Percentiles rank a stretch among this genome's conserved stretches.
These are phyloP conservation scores for Cryptophagus acutangulus DNA, from an alignment of 2,888 invertebrate genomes.

Conservation along the genomic window DNA sequence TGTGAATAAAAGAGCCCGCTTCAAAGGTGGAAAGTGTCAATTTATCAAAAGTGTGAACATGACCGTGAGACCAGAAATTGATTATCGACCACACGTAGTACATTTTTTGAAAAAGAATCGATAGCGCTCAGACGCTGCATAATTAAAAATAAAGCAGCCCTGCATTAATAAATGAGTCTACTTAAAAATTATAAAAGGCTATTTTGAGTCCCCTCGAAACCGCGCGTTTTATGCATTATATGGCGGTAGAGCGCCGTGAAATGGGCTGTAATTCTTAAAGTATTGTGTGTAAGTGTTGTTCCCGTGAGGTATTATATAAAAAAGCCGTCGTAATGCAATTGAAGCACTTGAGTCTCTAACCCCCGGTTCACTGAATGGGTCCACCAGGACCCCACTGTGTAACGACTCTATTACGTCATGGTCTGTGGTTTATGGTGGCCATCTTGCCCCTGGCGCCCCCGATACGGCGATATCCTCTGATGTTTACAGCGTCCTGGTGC, in stretches of 20 bases:
- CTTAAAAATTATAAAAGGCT: too few relatives aligned
- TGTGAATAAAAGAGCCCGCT: not conserved
- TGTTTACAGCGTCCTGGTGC: conserved; percentile 2
- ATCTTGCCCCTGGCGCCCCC: conserved; percentile 24
- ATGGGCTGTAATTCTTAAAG: conserved; percentile 5
- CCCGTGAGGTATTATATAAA: conserved; percentile 27
- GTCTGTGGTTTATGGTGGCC: conserved; percentile 34
- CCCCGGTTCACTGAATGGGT: conserved; percentile 27
- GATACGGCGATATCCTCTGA: conserved; percentile 1
- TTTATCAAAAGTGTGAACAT: conserved; percentile 1
- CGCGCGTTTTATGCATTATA: not conserved
- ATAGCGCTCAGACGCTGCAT: too few relatives aligned
- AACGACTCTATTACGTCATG: conserved; percentile 38
- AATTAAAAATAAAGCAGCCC: too few relatives aligned
- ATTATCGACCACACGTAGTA: not conserved
- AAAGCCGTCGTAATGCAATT: conserved; percentile 36
- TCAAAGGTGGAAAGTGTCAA: not conserved
- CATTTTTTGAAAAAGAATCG: too few relatives aligned
- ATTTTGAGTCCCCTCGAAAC: not conserved
- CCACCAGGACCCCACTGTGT: conserved; percentile 29
- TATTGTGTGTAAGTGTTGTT: conserved; percentile 15
- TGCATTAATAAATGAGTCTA: too few relatives aligned
- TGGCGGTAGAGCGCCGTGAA: not conserved
- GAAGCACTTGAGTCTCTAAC: conserved; percentile 32
- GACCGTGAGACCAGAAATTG: conserved; percentile 1